These are phyloP conservation scores for Lacanobia oleracea DNA, from an alignment of 2,888 invertebrate species.

Conservation along the genomic window DNA sequence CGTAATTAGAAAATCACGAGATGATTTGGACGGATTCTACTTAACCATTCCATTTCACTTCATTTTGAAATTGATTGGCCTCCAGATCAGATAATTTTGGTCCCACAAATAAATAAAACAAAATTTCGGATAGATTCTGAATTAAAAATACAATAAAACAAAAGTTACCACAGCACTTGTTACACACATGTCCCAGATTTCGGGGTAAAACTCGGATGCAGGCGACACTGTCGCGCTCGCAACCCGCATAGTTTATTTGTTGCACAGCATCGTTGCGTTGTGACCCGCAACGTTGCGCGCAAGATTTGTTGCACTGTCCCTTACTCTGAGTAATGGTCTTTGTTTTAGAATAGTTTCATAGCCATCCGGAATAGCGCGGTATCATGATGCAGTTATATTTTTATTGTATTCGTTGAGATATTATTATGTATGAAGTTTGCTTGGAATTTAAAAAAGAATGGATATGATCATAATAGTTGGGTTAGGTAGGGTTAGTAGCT, in stretches of 20 bases:
- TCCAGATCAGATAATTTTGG: no score
- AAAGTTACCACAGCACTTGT: slow-evolving; percentile 6
- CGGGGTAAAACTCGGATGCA: slow-evolving; percentile 37
- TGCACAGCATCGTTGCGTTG: slow-evolving; percentile 57
- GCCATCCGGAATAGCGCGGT: slow-evolving; percentile 27
- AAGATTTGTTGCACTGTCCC: slow-evolving; percentile 75
- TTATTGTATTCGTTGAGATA: slow-evolving; percentile 5
- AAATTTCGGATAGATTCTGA: no score
- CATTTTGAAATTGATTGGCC: no score
- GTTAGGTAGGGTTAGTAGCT: no score
- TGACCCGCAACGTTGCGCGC: slow-evolving; percentile 60
- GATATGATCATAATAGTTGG: no score
- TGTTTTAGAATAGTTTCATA: slow-evolving; percentile 66
- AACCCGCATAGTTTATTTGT: slow-evolving; percentile 58
- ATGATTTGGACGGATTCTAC: no score
- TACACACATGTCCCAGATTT: slow-evolving; percentile 29
- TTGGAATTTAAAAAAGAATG: neutral
- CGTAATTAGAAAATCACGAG: neutral
- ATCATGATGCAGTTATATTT: slow-evolving; percentile 16
- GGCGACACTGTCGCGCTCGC: slow-evolving; percentile 56
- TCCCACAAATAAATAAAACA: no score
- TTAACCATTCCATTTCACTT: no score
- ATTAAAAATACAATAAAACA: slow-evolving; percentile 16
- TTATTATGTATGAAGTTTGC: neutral
- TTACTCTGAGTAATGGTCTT: slow-evolving; percentile 72